These are phyloP conservation scores for Tolypeutes matacus DNA, from an alignment of 2,797 vertebrate genomes.

Conservation along the genomic window DNA sequence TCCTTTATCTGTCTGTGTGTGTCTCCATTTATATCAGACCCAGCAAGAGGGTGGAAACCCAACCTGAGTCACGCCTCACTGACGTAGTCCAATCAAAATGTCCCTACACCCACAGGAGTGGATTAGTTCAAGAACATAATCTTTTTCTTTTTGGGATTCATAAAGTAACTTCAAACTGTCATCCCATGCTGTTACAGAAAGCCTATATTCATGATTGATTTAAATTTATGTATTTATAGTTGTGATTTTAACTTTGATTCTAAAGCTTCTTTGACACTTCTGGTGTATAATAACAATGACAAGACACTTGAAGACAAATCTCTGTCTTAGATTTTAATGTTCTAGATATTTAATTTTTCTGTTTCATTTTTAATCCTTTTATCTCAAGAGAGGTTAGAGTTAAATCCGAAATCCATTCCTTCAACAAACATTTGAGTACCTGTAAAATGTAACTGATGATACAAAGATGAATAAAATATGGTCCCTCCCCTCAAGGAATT, in stretches of 20 bases:
- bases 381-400: background rate
- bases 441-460: background rate
- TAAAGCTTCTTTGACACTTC: background rate
- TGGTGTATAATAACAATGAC: conserved; percentile 48
- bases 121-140: no score
- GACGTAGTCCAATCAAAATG: no score
- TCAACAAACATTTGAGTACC: background rate
- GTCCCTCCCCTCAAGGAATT: background rate
- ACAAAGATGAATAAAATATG: conserved; percentile 32
- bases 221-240: conserved; percentile 56
- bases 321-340: conserved; percentile 46
- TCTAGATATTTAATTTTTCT: conserved; percentile 42
- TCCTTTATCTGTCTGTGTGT: no score
- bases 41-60: no score
- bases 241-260: conserved; percentile 58
- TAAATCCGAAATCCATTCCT: conserved; percentile 51
- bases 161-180: no score
- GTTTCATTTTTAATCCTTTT: conserved; percentile 38
- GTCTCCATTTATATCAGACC: no score
- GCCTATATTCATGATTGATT: background rate
- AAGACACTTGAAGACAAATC: background rate
- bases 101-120: no score
- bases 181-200: background rate
- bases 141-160: no score
- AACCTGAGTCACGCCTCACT: no score